Conservation (phyloP, 2,797 vertebrate species). For the Heteromormyrus szaboi region DNA sequence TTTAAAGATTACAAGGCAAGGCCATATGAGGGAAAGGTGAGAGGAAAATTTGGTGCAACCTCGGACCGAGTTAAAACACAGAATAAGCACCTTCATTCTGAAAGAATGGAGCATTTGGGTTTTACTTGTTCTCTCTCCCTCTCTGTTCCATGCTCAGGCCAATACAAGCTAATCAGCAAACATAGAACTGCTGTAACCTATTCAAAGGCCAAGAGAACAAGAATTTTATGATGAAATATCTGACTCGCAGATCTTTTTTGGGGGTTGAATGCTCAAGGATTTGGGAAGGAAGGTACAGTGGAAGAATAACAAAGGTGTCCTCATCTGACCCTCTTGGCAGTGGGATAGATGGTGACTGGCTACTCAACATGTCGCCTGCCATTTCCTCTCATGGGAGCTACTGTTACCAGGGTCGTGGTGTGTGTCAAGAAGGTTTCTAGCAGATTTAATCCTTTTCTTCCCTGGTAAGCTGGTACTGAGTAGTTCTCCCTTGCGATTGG, state of each 20-base stretch:
- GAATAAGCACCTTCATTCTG: constrained; percentile 1
- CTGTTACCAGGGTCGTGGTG: neutral
- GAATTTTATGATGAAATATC: constrained; percentile 6
- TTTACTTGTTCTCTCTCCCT: neutral
- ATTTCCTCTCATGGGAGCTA: neutral
- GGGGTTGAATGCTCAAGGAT: neutral
- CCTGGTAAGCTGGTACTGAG: neutral
- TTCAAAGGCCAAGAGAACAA: neutral
- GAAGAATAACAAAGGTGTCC: neutral
- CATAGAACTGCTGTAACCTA: neutral
- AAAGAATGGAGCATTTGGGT: neutral
- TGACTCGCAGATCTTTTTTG: neutral
- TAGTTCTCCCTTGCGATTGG: neutral
- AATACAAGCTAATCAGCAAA: constrained; percentile 2
- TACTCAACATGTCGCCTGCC: neutral
- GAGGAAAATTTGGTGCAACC: neutral
- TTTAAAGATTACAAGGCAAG: neutral
- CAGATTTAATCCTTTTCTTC: neutral
- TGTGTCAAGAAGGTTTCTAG: neutral
- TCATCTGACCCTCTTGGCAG: neutral
- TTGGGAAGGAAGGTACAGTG: neutral
- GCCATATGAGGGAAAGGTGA: neutral
- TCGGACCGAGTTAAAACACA: neutral
- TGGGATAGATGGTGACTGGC: neutral
- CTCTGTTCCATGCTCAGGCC: neutral